Evolutionary conservation across 2,797 vertebrate genomes (phyloP), one percentile per base, ranked within the genome.

Genomic region (Melopsittacus undulatus): DNA sequence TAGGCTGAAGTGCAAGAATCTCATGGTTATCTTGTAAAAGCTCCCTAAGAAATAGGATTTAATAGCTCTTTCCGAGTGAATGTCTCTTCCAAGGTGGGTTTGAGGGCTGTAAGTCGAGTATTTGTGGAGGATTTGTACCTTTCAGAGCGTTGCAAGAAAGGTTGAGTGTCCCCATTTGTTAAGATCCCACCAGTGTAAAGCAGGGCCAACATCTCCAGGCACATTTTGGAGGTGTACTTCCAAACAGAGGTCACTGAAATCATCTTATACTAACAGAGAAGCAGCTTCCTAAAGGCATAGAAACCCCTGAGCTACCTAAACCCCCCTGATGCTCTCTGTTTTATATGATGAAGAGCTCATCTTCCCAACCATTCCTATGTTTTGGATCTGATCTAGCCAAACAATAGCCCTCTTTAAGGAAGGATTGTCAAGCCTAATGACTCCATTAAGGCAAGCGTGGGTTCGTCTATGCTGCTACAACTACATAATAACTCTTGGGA

Each of bases 401-500:
- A 64, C 90, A 89, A 78, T 40, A 36, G 17, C 9, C 30, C 91
- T 54, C 40, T 82, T 82, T 32, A 59, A 90, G 63, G 83, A 52
- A 61, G 52, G 45, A 63, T 63, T 87, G 89, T 75, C 79, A 54
- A 45, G n/a, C 38, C 72, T 90, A 90, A 93, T 92, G 70, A 36
- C 34, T 75, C 75, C 43, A 70, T 90, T 79, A 96, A 45, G 70
- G 69, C 75, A 34, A 36, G 63, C 34, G 6, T 75, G 86, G 72
- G 48, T 75, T 92, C 63, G 23, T 26, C 17, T 8, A 11, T 42
- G 7, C 67, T 57, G 86, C 89, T 77, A 16, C 61, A 48, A 67
- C 62, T 57, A 7, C 15, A 75, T 63, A 59, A 92, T 94, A 93
- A 87, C 75, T 92, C 94, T 43, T n/a, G 70, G 87, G 89, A 91